Percentiles rank a stretch among this genome's conserved stretches.
Evolutionary conservation across 2,888 invertebrate genomes (phyloP).

Genomic region (Carcina quercana): DNA sequence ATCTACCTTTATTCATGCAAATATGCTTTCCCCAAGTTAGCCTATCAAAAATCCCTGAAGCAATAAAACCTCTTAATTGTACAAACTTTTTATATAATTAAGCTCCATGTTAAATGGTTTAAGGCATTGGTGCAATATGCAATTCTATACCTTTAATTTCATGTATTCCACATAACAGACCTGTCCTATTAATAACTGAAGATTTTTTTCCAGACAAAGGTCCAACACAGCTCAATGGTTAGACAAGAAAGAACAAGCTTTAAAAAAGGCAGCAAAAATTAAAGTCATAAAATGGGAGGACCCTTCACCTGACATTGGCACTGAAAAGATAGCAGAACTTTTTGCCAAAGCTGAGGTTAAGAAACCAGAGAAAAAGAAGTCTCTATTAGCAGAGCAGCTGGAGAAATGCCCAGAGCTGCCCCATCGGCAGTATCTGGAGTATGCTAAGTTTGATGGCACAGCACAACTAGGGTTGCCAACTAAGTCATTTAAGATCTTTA

Average conservation of each 20-base stretch:
- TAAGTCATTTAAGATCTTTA: conserved; percentile 91
- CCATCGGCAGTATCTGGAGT: conserved; percentile 91
- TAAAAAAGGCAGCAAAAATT: conserved; percentile 84
- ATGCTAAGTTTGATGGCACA: conserved; percentile 93
- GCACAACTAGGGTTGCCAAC: conserved; percentile 85
- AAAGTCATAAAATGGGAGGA: conserved; percentile 84
- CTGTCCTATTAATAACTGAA: too few relatives aligned
- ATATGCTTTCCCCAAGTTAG: too few relatives aligned
- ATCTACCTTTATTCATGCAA: too few relatives aligned
- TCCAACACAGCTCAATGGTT: conserved; percentile 92
- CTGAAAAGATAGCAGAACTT: conserved; percentile 74
- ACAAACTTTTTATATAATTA: too few relatives aligned
- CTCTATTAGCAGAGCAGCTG: conserved; percentile 83
- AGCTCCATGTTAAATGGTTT: too few relatives aligned
- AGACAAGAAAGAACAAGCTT: conserved; percentile 91
- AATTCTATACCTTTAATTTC: too few relatives aligned
- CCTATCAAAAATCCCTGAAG: too few relatives aligned
- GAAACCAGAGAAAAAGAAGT: conserved; percentile 55
- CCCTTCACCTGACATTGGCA: conserved; percentile 57
- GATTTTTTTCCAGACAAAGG: conserved; percentile 80
- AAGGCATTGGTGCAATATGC: too few relatives aligned
- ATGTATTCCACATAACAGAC: too few relatives aligned
- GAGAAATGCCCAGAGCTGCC: conserved; percentile 84
- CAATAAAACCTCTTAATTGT: too few relatives aligned
- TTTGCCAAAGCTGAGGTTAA: conserved; percentile 66